Conservation (phyloP, 2,888 invertebrate species). For the Orthosia cruda region DNA sequence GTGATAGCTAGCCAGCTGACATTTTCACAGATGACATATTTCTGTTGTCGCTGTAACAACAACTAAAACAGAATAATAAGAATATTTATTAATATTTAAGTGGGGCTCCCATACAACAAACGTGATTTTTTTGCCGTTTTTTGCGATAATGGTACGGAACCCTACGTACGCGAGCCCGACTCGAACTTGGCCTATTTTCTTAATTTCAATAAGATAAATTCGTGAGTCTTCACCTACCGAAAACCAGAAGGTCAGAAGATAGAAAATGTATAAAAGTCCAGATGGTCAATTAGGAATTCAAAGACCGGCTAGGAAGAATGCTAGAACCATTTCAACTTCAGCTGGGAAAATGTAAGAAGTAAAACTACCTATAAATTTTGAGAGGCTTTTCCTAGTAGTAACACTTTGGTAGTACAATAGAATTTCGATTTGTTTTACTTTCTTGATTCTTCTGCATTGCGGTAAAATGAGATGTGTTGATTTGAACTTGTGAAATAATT, state of each 20-base stretch:
- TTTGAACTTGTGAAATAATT: neutral
- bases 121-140: no score
- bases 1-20: no score
- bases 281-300: neutral
- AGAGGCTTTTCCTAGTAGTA: slow-evolving; percentile 17
- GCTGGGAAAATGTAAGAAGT: slow-evolving; percentile 7
- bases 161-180: no score
- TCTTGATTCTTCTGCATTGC: slow-evolving; percentile 56
- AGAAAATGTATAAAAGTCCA: neutral
- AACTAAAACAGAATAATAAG: no score
- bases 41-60: no score
- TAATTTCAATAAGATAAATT: neutral
- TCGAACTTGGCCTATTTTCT: no score
- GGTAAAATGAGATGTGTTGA: neutral
- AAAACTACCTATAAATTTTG: slow-evolving; percentile 54
- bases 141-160: no score
- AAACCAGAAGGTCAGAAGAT: neutral
- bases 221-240: neutral
- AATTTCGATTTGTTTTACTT: slow-evolving; percentile 36
- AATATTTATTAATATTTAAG: no score
- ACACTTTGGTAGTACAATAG: slow-evolving; percentile 10
- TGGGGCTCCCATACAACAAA: no score
- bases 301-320: neutral
- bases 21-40: no score
- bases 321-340: slow-evolving; percentile 36